Percentiles rank a stretch among this genome's conserved stretches.
Evolutionary conservation across 2,113 vertebrate genomes (phyloP).

Genomic region (Gracilinanus agilis): DNA sequence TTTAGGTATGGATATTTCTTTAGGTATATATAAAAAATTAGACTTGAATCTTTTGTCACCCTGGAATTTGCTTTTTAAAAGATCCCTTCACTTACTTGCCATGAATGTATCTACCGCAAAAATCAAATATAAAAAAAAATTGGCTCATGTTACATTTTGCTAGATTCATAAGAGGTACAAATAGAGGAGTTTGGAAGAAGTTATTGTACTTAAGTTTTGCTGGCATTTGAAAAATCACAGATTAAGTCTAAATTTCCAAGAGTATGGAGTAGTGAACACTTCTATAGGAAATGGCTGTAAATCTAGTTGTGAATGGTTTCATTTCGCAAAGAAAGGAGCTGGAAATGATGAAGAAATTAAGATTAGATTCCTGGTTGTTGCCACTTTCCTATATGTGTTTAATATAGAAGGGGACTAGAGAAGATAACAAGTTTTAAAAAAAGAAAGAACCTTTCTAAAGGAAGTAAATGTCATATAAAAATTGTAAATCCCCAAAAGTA

Average conservation of each 20-base stretch:
- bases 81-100: background rate
- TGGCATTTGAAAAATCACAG: background rate
- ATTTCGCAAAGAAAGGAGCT: background rate
- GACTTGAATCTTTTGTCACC: background rate
- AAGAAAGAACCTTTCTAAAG: background rate
- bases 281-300: background rate
- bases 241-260: background rate
- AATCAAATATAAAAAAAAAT: slow-evolving; percentile 5
- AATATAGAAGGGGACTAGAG: background rate
- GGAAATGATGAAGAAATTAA: slow-evolving; percentile 12
- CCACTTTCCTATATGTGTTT: background rate
- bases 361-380: background rate
- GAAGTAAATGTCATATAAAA: background rate
- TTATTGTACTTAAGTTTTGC: background rate
- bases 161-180: slow-evolving; percentile 6
- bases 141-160: background rate
- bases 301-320: background rate
- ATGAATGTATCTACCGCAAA: background rate
- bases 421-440: background rate
- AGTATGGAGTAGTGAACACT: background rate
- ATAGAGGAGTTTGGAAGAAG: background rate
- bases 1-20: slow-evolving; percentile 1
- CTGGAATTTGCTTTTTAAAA: background rate
- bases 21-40: background rate
- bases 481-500: background rate